phyloP scores from a whole-genome alignment of 1,140 invertebrate genomes.

The Diprion similis region DNA sequence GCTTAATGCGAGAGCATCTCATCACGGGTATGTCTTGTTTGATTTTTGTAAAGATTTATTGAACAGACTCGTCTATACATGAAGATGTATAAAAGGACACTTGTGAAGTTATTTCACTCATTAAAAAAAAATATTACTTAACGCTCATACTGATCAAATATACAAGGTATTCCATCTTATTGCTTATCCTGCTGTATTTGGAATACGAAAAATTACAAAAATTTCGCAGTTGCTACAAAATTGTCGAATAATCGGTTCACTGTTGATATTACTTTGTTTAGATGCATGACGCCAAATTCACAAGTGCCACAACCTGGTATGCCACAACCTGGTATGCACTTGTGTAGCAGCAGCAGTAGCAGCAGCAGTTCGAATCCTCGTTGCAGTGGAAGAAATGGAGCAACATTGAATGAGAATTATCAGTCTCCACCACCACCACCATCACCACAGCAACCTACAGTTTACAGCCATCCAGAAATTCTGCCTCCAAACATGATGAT shows the following conservation, averaged over 20 bases:
- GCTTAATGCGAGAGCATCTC: slow-evolving; percentile 57
- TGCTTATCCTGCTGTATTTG: too few relatives aligned
- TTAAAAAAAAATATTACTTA: not conserved
- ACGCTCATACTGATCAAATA: too few relatives aligned
- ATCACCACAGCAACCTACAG: slow-evolving; percentile 57
- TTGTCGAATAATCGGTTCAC: slow-evolving; percentile 2
- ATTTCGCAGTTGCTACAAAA: not conserved
- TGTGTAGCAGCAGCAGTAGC: slow-evolving; percentile 8
- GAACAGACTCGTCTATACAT: not conserved
- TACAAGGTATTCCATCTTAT: too few relatives aligned
- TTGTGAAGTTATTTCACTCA: slow-evolving; percentile 10
- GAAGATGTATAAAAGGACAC: slow-evolving; percentile 16
- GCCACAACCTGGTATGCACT: slow-evolving; percentile 25
- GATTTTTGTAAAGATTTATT: not conserved
- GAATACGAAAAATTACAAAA: too few relatives aligned
- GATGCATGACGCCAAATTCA: slow-evolving; percentile 39
- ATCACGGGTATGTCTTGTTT: slow-evolving; percentile 46
- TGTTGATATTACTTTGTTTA: slow-evolving; percentile 26
- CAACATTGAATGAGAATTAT: slow-evolving; percentile 34
- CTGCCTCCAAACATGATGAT: slow-evolving; percentile 19
- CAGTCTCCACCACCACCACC: slow-evolving; percentile 41
- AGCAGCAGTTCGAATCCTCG: slow-evolving; percentile 29
- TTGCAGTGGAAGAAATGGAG: slow-evolving; percentile 34
- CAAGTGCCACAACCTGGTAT: slow-evolving; percentile 38
- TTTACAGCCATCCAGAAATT: slow-evolving; percentile 61